A percentile compares a stretch with the other conserved stretches of the same genome.
phyloP scores from a whole-genome alignment of 2,797 vertebrate species.

The Remorina albescens region DNA sequence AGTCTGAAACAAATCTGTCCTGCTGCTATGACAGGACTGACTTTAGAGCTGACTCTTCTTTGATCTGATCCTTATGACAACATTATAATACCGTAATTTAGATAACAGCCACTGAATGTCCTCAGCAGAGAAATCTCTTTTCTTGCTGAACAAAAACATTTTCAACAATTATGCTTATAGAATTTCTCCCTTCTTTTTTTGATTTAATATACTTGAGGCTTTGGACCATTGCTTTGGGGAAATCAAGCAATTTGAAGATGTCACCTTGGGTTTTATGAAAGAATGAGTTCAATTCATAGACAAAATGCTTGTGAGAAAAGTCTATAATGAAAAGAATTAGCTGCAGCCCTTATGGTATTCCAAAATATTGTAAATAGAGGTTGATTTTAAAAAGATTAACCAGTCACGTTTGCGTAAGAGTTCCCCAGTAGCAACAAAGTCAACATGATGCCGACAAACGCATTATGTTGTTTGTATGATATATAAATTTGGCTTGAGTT shows the following conservation, averaged over 20 bases:
- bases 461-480: not conserved
- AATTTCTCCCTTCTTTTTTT: not conserved
- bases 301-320: not conserved
- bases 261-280: not conserved
- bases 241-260: too few relatives aligned
- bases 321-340: not conserved
- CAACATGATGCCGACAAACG: not conserved
- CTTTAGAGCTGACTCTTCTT: conserved; percentile 10
- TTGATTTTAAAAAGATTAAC: not conserved
- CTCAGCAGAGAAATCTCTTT: not conserved
- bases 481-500: not conserved
- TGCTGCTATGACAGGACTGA: conserved; percentile 3
- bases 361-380: not conserved
- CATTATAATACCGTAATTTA: not conserved
- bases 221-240: not conserved
- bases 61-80: not conserved
- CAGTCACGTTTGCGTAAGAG: not conserved
- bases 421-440: not conserved
- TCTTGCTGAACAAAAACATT: not conserved
- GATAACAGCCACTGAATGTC: not conserved
- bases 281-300: not conserved
- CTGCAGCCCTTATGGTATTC: not conserved
- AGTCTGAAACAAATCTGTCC: conserved; percentile 18
- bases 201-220: not conserved
- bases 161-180: not conserved